Percentiles rank a stretch among this genome's conserved stretches.
These are phyloP conservation scores for Neodontobutis hainanensis DNA, from an alignment of 2,113 vertebrate species.

Conservation along the genomic window DNA sequence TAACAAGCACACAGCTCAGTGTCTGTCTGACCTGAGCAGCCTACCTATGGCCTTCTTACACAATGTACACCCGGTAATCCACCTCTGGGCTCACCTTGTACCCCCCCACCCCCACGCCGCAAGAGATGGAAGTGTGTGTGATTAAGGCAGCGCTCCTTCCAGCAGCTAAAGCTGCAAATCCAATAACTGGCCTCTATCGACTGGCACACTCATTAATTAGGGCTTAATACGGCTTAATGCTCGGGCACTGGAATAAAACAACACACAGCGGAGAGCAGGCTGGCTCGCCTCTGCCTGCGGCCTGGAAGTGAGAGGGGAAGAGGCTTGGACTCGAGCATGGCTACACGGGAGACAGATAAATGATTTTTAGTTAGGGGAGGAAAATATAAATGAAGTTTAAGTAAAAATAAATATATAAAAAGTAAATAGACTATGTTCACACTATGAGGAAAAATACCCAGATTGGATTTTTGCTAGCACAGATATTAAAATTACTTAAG, in stretches of 20 bases:
- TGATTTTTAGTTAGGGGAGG: constrained; percentile 32
- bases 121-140: constrained; percentile 48
- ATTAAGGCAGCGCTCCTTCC: constrained; percentile 77
- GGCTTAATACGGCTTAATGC: constrained; percentile 92
- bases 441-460: no score
- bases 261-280: constrained; percentile 55
- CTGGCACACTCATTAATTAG: constrained; percentile 93
- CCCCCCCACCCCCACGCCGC: constrained; percentile 22
- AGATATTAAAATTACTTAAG: no score
- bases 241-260: constrained; percentile 57
- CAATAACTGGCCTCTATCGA: constrained; percentile 85
- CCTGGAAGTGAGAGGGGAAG: constrained; percentile 14
- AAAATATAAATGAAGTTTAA: not conserved
- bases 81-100: constrained; percentile 47
- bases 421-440: no score
- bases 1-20: constrained; percentile 32
- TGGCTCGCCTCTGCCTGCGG: constrained; percentile 76
- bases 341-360: constrained; percentile 25
- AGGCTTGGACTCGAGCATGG: constrained; percentile 30
- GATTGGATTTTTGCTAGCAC: no score
- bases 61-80: constrained; percentile 44
- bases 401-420: not conserved
- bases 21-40: constrained; percentile 28
- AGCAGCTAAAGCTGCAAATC: constrained; percentile 87
- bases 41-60: constrained; percentile 62